Percentiles rank a stretch among this genome's conserved stretches.
Conservation (phyloP, 2,113 vertebrate genomes). For the Stercorarius parasiticus region DNA sequence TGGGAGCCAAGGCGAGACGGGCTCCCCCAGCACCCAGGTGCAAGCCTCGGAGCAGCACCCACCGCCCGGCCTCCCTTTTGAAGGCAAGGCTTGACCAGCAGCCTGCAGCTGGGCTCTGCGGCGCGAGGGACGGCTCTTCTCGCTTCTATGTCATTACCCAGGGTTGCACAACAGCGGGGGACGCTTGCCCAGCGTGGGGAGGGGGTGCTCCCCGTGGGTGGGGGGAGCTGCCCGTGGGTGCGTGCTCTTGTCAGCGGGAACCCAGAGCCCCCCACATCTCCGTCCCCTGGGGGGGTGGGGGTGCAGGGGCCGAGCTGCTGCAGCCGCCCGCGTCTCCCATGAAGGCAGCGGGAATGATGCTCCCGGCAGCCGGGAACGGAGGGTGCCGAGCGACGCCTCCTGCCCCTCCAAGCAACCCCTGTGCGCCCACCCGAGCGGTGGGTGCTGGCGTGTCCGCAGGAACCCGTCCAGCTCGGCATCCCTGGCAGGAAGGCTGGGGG, state of each 20-base stretch:
- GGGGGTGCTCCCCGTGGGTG: neutral
- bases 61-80: rapidly evolving
- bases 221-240: no score
- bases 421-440: neutral
- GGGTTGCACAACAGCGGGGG: neutral
- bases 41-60: neutral
- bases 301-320: neutral
- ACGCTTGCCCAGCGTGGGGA: neutral
- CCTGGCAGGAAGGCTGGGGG: neutral
- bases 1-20: neutral
- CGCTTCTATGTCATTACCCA: rapidly evolving
- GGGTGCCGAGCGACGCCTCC: neutral
- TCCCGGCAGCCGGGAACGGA: rapidly evolving
- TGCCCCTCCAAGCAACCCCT: neutral
- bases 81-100: neutral
- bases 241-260: no score
- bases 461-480: neutral
- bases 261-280: neutral
- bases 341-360: neutral
- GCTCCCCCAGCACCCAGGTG: neutral
- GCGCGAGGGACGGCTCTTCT: neutral
- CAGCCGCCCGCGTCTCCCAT: neutral
- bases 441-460: neutral
- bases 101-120: neutral
- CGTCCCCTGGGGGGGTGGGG: neutral